Percentiles rank a stretch among this genome's conserved stretches.
phyloP scores from a whole-genome alignment of 2,797 vertebrate species.

The Semaprochilodus insignis region DNA sequence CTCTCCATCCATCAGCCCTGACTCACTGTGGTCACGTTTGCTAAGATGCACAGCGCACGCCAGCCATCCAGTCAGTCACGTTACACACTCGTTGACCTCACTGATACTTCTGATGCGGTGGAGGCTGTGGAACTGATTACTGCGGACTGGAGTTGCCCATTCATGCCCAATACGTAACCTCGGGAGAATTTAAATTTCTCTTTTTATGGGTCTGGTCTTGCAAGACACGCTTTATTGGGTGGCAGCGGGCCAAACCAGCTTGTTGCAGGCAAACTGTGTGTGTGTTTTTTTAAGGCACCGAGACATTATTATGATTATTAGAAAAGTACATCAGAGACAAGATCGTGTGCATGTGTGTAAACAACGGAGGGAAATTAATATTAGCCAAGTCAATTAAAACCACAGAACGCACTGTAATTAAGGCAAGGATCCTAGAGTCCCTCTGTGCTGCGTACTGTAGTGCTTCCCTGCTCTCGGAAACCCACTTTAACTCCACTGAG shows the following conservation, averaged over 20 bases:
- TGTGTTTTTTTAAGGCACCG: constrained; percentile 30
- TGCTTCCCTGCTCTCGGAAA: too few relatives aligned
- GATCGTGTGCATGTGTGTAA: too few relatives aligned
- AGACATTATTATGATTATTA: constrained; percentile 5
- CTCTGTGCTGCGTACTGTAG: neutral
- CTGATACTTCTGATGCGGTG: constrained; percentile 38
- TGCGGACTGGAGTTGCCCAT: constrained; percentile 55
- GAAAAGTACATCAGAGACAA: neutral
- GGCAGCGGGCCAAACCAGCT: constrained; percentile 53
- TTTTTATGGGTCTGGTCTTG: constrained; percentile 58
- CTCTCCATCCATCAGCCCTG: constrained; percentile 22
- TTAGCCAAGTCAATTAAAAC: neutral
- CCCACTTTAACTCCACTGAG: too few relatives aligned
- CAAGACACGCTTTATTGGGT: constrained; percentile 51
- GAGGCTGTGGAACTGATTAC: constrained; percentile 57
- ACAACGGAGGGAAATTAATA: neutral
- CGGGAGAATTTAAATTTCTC: constrained; percentile 51
- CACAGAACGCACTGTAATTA: neutral
- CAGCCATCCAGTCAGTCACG: constrained; percentile 35
- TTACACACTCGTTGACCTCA: constrained; percentile 49
- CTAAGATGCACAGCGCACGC: constrained; percentile 26
- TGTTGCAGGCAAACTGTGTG: constrained; percentile 45
- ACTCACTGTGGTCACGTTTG: constrained; percentile 45
- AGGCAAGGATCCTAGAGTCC: neutral
- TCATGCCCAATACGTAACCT: constrained; percentile 56